These are phyloP conservation scores for Cheilosia vernalis DNA, from an alignment of 2,888 invertebrate genomes.

Conservation along the genomic window DNA sequence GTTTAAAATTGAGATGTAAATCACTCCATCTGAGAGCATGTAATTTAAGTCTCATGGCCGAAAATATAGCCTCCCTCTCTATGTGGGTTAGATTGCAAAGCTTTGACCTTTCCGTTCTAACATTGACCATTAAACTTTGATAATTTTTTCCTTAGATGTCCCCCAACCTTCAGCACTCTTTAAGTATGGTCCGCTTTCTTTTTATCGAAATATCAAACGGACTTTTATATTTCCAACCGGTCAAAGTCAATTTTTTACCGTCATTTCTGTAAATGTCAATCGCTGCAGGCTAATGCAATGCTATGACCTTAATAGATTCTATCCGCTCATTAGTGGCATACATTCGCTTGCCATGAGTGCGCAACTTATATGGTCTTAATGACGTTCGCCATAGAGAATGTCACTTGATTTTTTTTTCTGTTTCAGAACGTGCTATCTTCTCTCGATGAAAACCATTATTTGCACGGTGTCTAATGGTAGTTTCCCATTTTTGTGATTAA, in stretches of 20 bases:
- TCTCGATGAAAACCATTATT: slow-evolving; percentile 21
- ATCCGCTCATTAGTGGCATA: slow-evolving; percentile 36
- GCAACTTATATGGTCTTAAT: slow-evolving; percentile 50
- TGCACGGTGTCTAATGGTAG: slow-evolving; percentile 1
- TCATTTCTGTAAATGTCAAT: slow-evolving; percentile 20
- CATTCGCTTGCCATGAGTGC: slow-evolving; percentile 24
- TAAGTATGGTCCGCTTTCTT: too few species aligned
- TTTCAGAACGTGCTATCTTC: slow-evolving; percentile 33
- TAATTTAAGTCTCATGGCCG: too few species aligned
- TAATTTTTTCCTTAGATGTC: too few species aligned
- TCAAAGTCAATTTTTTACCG: neutral
- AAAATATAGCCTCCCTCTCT: too few species aligned
- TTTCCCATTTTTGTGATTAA: slow-evolving; percentile 33
- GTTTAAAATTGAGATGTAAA: too few species aligned
- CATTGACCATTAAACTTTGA: too few species aligned
- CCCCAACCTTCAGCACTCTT: too few species aligned
- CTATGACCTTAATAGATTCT: slow-evolving; percentile 60
- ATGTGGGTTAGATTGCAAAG: too few species aligned
- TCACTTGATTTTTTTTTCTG: slow-evolving; percentile 31
- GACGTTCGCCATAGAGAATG: slow-evolving; percentile 49
- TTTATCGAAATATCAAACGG: too few species aligned
- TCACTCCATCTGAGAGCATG: too few species aligned
- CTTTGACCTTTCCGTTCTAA: too few species aligned
- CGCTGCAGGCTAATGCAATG: slow-evolving; percentile 19
- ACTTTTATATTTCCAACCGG: too few species aligned